Percentiles rank a stretch among this genome's conserved stretches.
These are phyloP conservation scores for Acanthurus tractus DNA, from an alignment of 2,797 vertebrate species.

Conservation along the genomic window DNA sequence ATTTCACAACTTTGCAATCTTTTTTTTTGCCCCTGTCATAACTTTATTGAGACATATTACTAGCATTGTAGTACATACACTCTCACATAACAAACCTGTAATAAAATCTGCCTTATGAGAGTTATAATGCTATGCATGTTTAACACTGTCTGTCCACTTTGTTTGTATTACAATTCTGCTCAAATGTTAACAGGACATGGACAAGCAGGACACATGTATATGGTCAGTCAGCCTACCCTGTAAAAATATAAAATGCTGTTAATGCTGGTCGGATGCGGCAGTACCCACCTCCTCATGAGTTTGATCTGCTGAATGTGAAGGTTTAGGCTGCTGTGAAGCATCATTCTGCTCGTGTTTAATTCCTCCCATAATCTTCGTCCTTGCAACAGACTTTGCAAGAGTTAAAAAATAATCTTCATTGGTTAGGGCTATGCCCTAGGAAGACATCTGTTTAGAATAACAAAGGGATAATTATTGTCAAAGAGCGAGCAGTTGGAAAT, in stretches of 20 bases:
- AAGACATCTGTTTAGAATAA: background rate
- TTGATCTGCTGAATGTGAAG: constrained; percentile 73
- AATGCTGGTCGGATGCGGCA: background rate
- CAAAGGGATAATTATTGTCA: background rate
- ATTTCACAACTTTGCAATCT: too few species aligned
- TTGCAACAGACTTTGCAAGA: background rate
- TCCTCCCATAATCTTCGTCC: constrained; percentile 85
- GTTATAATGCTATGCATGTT: background rate
- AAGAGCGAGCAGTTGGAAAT: accelerated
- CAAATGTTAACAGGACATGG: too few species aligned
- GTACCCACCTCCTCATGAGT: constrained; percentile 90
- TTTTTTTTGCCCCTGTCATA: too few species aligned
- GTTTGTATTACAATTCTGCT: background rate
- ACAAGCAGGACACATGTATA: too few species aligned
- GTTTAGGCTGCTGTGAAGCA: constrained; percentile 75
- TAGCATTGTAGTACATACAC: background rate
- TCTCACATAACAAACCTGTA: background rate
- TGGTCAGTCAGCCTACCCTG: too few species aligned
- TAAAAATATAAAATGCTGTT: background rate
- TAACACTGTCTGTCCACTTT: background rate
- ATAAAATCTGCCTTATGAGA: background rate
- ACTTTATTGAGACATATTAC: too few species aligned
- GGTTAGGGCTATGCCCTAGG: background rate
- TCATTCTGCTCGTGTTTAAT: constrained; percentile 95
- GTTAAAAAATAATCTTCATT: background rate